Base-by-base conservation (phyloP, 37 sponge, comb jelly and placozoan species). In the Chondrosia reniformis region DNA sequence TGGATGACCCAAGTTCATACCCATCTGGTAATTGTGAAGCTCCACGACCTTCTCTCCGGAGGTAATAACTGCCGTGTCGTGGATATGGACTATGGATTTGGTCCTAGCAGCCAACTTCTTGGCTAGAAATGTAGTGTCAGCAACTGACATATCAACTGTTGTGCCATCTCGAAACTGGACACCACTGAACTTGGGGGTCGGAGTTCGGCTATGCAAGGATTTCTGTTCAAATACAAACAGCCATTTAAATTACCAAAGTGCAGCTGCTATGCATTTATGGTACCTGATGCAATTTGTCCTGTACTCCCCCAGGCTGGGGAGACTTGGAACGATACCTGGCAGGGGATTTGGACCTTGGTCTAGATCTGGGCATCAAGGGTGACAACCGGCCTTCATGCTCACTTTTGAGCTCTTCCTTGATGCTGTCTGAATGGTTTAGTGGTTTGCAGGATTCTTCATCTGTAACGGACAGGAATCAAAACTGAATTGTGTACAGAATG, bases 1-100 rank as follows among this genome's bases (percentile, higher is more conserved):
- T 63, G 84, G 84, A 64, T 81, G 87, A 0, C 86, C 77, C 46
- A 74, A 73, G 24, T 87, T 74, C 84, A 86, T 91, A 13, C 91
- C 91, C 15, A 81, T 0, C 62, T 79, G 80, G 46, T 41, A 39
- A 65, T 83, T 86, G 67, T 25, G 27, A 15, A 91, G 49, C 72
- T 91, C 87, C 21, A 77, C 59, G 2, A 77, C 55, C 17, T 72
- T 27, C 67, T 91, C 91, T 32, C 91, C 91, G 45, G 57, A 67
- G 19, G 91, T 86, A 44, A 91, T 45, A 24, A 67, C 38, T 63
- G 74, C 81, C 25, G 52, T 61, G 71, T 91, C 91, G 62, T 83
- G 78, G 36, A 86, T 49, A 41, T 81, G 72, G 22, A 91, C 76
- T 36, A 59, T 41, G 63, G 84, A 71, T 27, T 27, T 49, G 1